Conservation (phyloP, 2,113 vertebrate species). For the Leptocoma aspasia region DNA sequence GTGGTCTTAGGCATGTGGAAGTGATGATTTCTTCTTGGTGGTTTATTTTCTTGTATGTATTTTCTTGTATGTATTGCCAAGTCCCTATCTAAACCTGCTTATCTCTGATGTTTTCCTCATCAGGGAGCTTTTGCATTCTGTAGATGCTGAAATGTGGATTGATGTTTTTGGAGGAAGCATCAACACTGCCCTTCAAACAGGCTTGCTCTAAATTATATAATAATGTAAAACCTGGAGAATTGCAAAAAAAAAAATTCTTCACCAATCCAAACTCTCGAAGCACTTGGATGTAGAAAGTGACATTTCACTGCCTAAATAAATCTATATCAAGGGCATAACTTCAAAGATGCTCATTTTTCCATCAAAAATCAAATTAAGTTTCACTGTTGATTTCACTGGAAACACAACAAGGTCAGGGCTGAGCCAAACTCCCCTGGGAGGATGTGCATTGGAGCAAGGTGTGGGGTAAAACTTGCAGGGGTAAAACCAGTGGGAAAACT, state of each 20-base stretch:
- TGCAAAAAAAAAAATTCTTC: neutral
- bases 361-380: slow-evolving; percentile 25
- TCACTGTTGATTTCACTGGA: neutral
- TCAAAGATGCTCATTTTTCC: slow-evolving; percentile 9
- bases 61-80: neutral
- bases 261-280: neutral
- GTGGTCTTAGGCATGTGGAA: neutral
- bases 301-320: neutral
- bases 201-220: neutral
- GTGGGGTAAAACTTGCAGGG: neutral
- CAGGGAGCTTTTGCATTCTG: neutral
- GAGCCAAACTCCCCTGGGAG: neutral
- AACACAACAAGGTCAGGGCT: neutral
- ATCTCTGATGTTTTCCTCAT: neutral
- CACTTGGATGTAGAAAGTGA: neutral
- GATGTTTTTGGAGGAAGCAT: neutral
- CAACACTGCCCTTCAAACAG: neutral
- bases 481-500: neutral
- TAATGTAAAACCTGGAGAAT: neutral
- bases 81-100: neutral
- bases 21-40: neutral
- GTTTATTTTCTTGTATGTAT: neutral
- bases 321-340: neutral
- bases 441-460: neutral
- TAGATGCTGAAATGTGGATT: neutral